Conservation (phyloP, 2,888 invertebrate genomes). For the Salticus scenicus region DNA sequence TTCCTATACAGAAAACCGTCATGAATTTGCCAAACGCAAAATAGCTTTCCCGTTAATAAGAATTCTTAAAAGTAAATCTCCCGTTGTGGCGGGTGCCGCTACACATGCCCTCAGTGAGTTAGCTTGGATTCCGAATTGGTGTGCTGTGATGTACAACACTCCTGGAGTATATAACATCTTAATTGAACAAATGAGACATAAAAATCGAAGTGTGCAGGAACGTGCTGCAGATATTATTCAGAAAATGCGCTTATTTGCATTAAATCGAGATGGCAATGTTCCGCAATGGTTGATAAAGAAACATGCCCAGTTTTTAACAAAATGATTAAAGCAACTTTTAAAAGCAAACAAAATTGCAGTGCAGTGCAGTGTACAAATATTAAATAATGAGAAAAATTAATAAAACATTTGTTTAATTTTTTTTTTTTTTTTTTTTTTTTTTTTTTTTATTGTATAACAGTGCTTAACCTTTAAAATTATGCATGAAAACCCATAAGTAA, state of each 20-base stretch:
- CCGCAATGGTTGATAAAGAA: constrained; percentile 53
- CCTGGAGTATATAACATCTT: constrained; percentile 36
- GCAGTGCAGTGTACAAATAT: too few species aligned
- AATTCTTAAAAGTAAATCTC: constrained; percentile 39
- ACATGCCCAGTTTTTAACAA: constrained; percentile 25
- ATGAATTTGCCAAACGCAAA: constrained; percentile 43
- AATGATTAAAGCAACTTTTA: too few species aligned
- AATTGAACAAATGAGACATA: constrained; percentile 33
- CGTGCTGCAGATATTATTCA: constrained; percentile 47
- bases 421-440: too few species aligned
- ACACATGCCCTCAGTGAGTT: constrained; percentile 45
- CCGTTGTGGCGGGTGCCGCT: constrained; percentile 33
- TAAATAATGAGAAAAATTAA: too few species aligned
- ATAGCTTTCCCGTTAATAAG: constrained; percentile 36
- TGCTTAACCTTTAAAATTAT: too few species aligned
- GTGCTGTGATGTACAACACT: constrained; percentile 49
- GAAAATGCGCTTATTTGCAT: constrained; percentile 53
- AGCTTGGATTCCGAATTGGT: constrained; percentile 43
- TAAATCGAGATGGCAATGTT: constrained; percentile 44
- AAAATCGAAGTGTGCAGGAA: constrained; percentile 37
- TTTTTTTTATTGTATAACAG: too few species aligned
- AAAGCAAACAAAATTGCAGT: too few species aligned
- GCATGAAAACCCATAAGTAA: too few species aligned
- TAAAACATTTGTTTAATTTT: too few species aligned
- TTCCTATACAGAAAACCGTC: constrained; percentile 26